phyloP scores from a whole-genome alignment of 2,797 vertebrate genomes.

The Podarcis lilfordi region DNA sequence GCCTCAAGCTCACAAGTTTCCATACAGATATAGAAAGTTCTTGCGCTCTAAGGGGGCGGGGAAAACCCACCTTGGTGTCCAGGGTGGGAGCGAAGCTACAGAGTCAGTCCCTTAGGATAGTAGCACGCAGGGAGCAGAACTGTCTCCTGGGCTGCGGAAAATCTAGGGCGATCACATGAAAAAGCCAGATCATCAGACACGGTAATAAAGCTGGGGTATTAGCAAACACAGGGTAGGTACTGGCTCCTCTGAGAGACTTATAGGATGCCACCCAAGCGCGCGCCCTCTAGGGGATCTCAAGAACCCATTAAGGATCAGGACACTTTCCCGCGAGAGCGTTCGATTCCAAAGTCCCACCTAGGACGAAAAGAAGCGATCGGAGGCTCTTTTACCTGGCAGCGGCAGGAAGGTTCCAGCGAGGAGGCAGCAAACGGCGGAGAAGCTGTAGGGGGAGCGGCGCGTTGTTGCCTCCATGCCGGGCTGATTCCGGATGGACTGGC shows the following conservation, averaged over 20 bases:
- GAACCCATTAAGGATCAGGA: neutral
- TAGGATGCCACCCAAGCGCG: neutral
- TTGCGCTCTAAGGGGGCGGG: neutral
- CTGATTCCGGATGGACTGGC: slow-evolving; percentile 18
- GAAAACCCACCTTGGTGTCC: neutral
- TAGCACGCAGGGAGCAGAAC: too few species aligned
- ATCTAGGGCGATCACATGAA: neutral
- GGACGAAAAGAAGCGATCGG: neutral
- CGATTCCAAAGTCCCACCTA: neutral
- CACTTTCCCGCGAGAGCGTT: neutral
- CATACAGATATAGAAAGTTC: too few species aligned
- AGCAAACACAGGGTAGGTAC: neutral
- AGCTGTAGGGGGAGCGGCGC: neutral
- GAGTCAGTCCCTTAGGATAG: neutral
- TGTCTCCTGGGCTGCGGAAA: too few species aligned
- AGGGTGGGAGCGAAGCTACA: neutral
- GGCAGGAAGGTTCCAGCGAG: neutral
- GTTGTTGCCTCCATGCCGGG: slow-evolving; percentile 64
- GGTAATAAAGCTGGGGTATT: neutral
- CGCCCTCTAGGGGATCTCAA: neutral
- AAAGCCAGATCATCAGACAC: too few species aligned
- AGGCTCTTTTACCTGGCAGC: slow-evolving; percentile 14
- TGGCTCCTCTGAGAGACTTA: neutral
- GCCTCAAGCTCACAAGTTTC: neutral
- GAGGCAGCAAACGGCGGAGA: neutral